Conservation (phyloP, 2,797 vertebrate genomes). For the Trachops cirrhosus region DNA sequence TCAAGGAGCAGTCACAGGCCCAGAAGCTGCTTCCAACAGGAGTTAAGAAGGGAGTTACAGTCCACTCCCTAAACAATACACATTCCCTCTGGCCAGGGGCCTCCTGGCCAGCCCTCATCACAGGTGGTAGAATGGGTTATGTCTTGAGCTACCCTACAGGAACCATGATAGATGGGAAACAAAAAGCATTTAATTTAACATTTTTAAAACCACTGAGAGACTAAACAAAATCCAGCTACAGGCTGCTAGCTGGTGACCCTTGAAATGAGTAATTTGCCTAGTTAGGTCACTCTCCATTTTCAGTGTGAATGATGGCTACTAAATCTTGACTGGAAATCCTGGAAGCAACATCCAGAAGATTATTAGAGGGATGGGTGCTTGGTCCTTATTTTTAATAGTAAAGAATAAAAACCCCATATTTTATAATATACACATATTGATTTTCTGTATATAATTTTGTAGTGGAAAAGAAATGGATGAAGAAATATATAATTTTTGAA, state of each 20-base stretch:
- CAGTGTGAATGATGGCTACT: not conserved
- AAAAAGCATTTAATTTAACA: not conserved
- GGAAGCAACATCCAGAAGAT: not conserved
- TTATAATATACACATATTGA: not conserved
- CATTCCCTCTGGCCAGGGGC: too few relatives aligned
- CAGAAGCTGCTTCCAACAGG: too few relatives aligned
- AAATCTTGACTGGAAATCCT: constrained; percentile 23
- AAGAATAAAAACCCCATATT: not conserved
- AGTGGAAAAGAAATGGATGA: not conserved
- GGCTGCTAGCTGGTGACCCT: not conserved
- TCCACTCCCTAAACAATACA: too few relatives aligned
- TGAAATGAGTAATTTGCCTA: constrained; percentile 14
- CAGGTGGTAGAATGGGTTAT: not conserved
- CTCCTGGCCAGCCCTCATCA: too few relatives aligned
- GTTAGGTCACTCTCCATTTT: not conserved
- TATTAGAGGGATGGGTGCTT: not conserved
- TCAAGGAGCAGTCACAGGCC: too few relatives aligned
- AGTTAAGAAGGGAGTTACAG: too few relatives aligned
- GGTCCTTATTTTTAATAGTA: not conserved
- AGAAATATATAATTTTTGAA: not conserved
- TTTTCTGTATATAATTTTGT: not conserved
- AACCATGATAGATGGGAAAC: not conserved
- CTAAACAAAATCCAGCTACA: constrained; percentile 15
- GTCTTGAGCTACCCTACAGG: too few relatives aligned
- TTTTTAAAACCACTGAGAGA: constrained; percentile 22